These are phyloP conservation scores for Liopterus haemorrhoidalis DNA, from an alignment of 2,888 invertebrate genomes.

Conservation along the genomic window DNA sequence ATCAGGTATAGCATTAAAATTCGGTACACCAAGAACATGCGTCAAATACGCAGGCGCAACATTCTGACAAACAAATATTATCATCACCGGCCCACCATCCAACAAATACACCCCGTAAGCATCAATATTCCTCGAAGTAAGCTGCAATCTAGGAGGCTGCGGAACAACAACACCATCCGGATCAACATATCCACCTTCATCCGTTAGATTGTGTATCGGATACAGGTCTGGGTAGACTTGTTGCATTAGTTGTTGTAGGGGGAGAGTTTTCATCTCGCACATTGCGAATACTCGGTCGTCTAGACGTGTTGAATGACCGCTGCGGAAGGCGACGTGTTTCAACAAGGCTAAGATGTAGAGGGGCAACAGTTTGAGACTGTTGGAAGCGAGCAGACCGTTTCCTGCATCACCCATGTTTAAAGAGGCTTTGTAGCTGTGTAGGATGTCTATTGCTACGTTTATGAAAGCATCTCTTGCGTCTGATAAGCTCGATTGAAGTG, in stretches of 20 bases:
- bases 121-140: slow-evolving; percentile 76
- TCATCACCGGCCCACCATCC: slow-evolving; percentile 78
- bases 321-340: slow-evolving; percentile 85
- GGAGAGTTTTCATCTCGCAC: slow-evolving; percentile 87
- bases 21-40: slow-evolving; percentile 69
- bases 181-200: slow-evolving; percentile 39
- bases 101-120: slow-evolving; percentile 86
- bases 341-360: slow-evolving; percentile 82
- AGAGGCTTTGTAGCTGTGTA: slow-evolving; percentile 65
- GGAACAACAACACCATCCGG: slow-evolving; percentile 45
- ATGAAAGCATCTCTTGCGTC: slow-evolving; percentile 96
- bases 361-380: slow-evolving; percentile 75
- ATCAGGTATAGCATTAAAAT: slow-evolving; percentile 69
- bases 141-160: slow-evolving; percentile 73
- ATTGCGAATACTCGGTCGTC: slow-evolving; percentile 92
- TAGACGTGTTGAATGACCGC: slow-evolving; percentile 78
- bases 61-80: slow-evolving; percentile 77
- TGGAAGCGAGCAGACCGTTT: slow-evolving; percentile 68
- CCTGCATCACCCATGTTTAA: slow-evolving; percentile 56
- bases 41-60: slow-evolving; percentile 69
- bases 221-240: slow-evolving; percentile 89
- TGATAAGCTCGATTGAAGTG: slow-evolving; percentile 73
- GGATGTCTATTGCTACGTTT: slow-evolving; percentile 88
- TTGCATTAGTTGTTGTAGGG: slow-evolving; percentile 73
- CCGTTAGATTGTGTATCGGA: slow-evolving; percentile 67